phyloP scores from a whole-genome alignment of 2,888 invertebrate species.

The Druceiella hillmani region DNA sequence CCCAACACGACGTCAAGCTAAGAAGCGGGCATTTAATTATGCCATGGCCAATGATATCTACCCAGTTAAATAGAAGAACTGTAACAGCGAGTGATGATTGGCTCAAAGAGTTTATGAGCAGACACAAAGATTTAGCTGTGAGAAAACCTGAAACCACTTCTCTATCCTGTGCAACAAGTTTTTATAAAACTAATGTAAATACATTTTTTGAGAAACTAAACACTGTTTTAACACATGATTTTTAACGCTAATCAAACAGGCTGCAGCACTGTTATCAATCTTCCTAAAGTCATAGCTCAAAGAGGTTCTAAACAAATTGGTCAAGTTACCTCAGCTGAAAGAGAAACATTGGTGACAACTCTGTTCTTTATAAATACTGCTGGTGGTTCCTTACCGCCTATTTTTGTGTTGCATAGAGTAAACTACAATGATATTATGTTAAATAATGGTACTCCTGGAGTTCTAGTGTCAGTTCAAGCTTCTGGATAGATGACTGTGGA shows the following conservation, averaged over 20 bases:
- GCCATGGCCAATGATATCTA: constrained; percentile 16
- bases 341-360: constrained; percentile 14
- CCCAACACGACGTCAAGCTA: constrained; percentile 18
- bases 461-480: constrained; percentile 17
- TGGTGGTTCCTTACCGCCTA: constrained; percentile 17
- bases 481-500: constrained; percentile 23
- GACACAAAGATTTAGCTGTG: constrained; percentile 15
- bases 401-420: constrained; percentile 19
- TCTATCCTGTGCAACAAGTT: constrained; percentile 16
- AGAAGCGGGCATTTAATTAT: constrained; percentile 19
- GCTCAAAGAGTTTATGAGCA: constrained; percentile 18
- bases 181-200: constrained; percentile 16
- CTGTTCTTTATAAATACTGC: constrained; percentile 17
- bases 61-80: constrained; percentile 14
- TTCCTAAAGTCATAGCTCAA: constrained; percentile 20
- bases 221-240: constrained; percentile 16
- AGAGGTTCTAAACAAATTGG: constrained; percentile 19
- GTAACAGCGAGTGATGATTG: constrained; percentile 18
- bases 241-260: constrained; percentile 18
- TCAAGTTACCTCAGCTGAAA: constrained; percentile 17
- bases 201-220: constrained; percentile 18
- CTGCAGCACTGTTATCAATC: constrained; percentile 19
- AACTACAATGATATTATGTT: constrained; percentile 19
- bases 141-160: constrained; percentile 20
- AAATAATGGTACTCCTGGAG: constrained; percentile 19